Evolutionary conservation across 2,113 vertebrate species (phyloP).

Genomic region (Eurypyga helias): DNA sequence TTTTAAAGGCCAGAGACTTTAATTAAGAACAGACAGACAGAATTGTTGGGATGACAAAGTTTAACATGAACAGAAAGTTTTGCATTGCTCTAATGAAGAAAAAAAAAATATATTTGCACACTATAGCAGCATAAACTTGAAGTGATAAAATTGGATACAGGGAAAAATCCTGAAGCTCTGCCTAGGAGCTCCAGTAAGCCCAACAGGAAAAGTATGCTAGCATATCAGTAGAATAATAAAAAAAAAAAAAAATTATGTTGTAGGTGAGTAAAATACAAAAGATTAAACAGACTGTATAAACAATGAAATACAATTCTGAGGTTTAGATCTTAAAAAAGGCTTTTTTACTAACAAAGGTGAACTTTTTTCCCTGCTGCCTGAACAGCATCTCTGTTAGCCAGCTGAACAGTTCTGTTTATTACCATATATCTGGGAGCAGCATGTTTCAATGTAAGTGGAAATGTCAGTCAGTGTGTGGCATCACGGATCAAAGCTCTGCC

Average conservation of each 20-base stretch:
- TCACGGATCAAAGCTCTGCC: slow-evolving; percentile 27
- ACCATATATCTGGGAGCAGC: slow-evolving; percentile 33
- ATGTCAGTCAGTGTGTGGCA: slow-evolving; percentile 69
- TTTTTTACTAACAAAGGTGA: neutral
- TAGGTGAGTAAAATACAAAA: neutral
- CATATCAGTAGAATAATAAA: neutral
- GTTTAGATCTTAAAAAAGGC: neutral
- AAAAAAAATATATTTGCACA: neutral
- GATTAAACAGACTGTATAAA: neutral
- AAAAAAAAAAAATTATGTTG: neutral
- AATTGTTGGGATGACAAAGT: neutral
- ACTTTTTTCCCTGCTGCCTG: neutral
- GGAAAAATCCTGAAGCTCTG: neutral
- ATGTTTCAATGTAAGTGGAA: slow-evolving; percentile 58
- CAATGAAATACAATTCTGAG: neutral
- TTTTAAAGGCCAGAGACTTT: neutral
- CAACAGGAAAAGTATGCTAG: neutral
- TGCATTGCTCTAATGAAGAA: neutral
- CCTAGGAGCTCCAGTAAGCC: neutral
- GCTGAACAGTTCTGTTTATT: slow-evolving; percentile 55
- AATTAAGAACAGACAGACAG: neutral
- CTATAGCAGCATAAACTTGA: neutral
- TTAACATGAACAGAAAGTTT: neutral
- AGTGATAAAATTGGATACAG: neutral
- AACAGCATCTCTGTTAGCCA: slow-evolving; percentile 20